phyloP scores from a whole-genome alignment of 2,888 invertebrate species.

The Lordiphosa fenestrarum region DNA sequence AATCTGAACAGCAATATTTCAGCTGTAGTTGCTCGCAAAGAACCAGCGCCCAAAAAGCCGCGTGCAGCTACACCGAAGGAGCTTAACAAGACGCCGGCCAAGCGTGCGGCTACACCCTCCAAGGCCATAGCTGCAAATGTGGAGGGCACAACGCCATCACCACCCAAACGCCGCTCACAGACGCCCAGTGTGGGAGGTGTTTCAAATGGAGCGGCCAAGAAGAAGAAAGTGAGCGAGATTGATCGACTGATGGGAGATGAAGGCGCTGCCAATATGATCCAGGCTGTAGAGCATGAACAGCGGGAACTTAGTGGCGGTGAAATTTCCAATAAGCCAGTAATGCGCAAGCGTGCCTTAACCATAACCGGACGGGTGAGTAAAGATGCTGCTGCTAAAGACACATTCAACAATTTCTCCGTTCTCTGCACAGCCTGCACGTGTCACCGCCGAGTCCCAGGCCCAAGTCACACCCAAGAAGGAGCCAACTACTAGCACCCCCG shows the following conservation, averaged over 20 bases:
- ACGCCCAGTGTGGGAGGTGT: constrained; percentile 54
- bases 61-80: constrained; percentile 62
- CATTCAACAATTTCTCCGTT: neutral
- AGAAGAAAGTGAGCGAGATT: constrained; percentile 86
- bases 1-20: constrained; percentile 6
- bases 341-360: constrained; percentile 75
- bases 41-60: constrained; percentile 41
- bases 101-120: constrained; percentile 40
- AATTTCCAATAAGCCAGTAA: constrained; percentile 60
- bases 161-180: constrained; percentile 66
- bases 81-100: constrained; percentile 25
- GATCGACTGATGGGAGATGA: constrained; percentile 91
- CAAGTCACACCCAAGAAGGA: constrained; percentile 50
- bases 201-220: constrained; percentile 70
- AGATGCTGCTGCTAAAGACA: neutral
- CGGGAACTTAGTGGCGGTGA: constrained; percentile 64
- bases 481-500: constrained; percentile 5
- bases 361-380: constrained; percentile 61
- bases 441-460: constrained; percentile 19
- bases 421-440: neutral
- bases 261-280: constrained; percentile 92
- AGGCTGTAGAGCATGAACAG: constrained; percentile 84
- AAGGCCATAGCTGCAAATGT: constrained; percentile 16
- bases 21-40: neutral
- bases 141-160: constrained; percentile 8